Evolutionary conservation across 2,797 vertebrate genomes (phyloP).

Genomic region (Lutjanus argentimaculatus): DNA sequence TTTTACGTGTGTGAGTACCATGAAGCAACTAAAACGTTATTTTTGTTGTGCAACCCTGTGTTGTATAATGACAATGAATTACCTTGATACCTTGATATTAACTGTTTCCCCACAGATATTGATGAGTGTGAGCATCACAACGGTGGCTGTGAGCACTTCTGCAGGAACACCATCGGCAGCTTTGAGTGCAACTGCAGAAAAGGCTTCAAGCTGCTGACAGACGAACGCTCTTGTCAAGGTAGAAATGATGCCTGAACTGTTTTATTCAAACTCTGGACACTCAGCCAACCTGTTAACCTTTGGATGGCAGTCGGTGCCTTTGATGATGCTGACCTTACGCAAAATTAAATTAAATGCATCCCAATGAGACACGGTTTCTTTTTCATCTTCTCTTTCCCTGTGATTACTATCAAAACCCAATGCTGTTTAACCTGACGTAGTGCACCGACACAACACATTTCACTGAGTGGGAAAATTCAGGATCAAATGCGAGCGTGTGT

Average conservation of each 20-base stretch:
- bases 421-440: slow-evolving; percentile 1
- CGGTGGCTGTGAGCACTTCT: slow-evolving; percentile 96
- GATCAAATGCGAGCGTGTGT: slow-evolving; percentile 46
- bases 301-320: no score
- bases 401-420: slow-evolving; percentile 37
- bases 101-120: slow-evolving; percentile 87
- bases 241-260: slow-evolving; percentile 41
- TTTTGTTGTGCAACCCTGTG: no score
- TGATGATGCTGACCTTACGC: slow-evolving; percentile 29
- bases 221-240: slow-evolving; percentile 98
- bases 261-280: neutral
- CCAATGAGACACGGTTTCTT: neutral
- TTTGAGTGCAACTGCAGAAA: slow-evolving; percentile 98
- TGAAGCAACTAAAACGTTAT: no score
- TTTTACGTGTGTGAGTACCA: no score
- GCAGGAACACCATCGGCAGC: slow-evolving; percentile 97
- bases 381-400: slow-evolving; percentile 7
- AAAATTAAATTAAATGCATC: neutral
- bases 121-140: slow-evolving; percentile 95
- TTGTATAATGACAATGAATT: no score
- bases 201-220: slow-evolving; percentile 97
- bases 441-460: slow-evolving; percentile 20
- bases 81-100: no score
- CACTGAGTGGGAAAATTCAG: slow-evolving; percentile 21
- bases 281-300: no score